Conservation (phyloP, 2,888 invertebrate species). For the Philonicus albiceps region DNA sequence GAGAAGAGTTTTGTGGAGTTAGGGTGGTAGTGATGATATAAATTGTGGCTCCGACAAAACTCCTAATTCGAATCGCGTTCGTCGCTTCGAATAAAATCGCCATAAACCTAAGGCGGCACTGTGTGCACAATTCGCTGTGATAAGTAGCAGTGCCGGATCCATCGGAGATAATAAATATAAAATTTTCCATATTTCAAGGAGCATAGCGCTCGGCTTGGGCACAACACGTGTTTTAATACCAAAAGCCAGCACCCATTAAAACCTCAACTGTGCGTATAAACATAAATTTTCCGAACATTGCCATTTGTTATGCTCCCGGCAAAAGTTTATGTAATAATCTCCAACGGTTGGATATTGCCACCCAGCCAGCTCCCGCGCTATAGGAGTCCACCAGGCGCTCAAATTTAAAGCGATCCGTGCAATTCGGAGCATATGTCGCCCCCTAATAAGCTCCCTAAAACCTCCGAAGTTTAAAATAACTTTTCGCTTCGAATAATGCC, state of each 20-base stretch:
- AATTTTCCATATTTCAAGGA: constrained; percentile 23
- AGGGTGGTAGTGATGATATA: not conserved
- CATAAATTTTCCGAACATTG: constrained; percentile 16
- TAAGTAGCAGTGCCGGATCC: not conserved
- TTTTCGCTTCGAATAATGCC: constrained; percentile 10
- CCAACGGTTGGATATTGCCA: constrained; percentile 25
- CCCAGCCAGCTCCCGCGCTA: not conserved
- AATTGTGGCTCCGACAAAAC: not conserved
- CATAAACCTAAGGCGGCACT: not conserved
- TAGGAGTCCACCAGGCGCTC: constrained; percentile 1
- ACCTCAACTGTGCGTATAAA: constrained; percentile 27
- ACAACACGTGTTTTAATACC: constrained; percentile 19
- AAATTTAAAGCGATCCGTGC: constrained; percentile 37
- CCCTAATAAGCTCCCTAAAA: constrained; percentile 46
- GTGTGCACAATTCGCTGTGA: not conserved
- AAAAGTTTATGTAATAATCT: constrained; percentile 31
- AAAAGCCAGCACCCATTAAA: constrained; percentile 14
- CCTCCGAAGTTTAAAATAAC: constrained; percentile 45
- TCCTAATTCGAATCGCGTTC: not conserved
- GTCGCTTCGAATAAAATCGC: not conserved
- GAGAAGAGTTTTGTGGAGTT: not conserved
- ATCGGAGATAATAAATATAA: constrained; percentile 23
- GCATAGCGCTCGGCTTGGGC: not conserved
- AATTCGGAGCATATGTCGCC: constrained; percentile 46
- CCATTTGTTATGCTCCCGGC: constrained; percentile 23